A percentile compares a stretch with the other conserved stretches of the same genome.
phyloP scores from a whole-genome alignment of 2,113 vertebrate species.

The Hystrix brachyura region DNA sequence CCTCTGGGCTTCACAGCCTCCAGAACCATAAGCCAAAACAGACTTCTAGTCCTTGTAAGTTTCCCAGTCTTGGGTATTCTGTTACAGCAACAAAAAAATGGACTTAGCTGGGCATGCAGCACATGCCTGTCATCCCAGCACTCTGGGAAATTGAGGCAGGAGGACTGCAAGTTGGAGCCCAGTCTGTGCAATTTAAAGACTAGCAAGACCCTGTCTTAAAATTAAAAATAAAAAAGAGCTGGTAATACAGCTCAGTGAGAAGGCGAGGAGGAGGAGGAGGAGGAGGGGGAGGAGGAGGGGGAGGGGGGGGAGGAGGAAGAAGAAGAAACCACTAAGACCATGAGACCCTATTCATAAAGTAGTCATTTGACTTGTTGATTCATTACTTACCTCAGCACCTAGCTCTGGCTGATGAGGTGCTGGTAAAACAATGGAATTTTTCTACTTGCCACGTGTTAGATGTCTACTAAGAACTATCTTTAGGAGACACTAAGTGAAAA shows the following conservation, averaged over 20 bases:
- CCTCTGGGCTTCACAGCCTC: neutral
- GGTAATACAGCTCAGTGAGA: neutral
- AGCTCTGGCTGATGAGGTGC: neutral
- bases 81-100: neutral
- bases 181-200: neutral
- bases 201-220: neutral
- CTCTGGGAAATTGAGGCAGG: neutral
- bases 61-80: neutral
- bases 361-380: neutral
- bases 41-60: neutral
- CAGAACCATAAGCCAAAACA: neutral
- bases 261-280: too few relatives aligned
- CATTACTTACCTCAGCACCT: neutral
- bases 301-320: neutral
- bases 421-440: neutral
- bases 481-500: neutral
- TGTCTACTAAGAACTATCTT: neutral
- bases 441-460: neutral
- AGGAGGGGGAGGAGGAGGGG: too few relatives aligned
- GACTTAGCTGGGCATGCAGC: neutral
- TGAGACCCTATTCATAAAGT: neutral
- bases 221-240: neutral
- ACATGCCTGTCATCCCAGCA: neutral
- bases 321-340: neutral
- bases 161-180: neutral